Percentiles rank a stretch among this genome's conserved stretches.
phyloP scores from a whole-genome alignment of 30 jellyfish, hydroid and myxozoan genomes.

The Aurelia coerulea region DNA sequence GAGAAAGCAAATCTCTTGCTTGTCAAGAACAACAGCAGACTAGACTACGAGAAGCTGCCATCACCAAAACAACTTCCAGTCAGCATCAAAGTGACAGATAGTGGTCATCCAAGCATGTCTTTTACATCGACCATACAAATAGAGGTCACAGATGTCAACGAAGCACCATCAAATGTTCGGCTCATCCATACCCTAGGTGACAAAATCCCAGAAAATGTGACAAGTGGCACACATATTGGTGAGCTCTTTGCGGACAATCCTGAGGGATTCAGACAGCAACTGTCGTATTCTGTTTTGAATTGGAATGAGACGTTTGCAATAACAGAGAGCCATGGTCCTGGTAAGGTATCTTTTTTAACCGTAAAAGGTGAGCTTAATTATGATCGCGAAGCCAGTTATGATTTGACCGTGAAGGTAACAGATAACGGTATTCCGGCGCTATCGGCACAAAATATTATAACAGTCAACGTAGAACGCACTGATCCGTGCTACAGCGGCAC shows the following conservation, averaged over 20 bases:
- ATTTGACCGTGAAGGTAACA: conserved; percentile 49
- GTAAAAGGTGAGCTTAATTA: conserved; percentile 57
- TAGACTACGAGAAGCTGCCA: conserved; percentile 81
- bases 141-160: conserved; percentile 81
- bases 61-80: conserved; percentile 34
- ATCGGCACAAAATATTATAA: conserved; percentile 52
- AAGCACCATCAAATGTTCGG: conserved; percentile 78
- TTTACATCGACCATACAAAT: conserved; percentile 48
- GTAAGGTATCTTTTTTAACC: conserved; percentile 55
- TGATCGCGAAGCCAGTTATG: conserved; percentile 14
- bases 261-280: conserved; percentile 66
- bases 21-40: conserved; percentile 48
- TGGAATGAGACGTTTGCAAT: conserved; percentile 55
- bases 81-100: conserved; percentile 66
- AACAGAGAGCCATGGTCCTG: conserved; percentile 65
- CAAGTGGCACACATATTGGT: conserved; percentile 65
- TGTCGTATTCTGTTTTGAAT: conserved; percentile 43
- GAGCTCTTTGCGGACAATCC: conserved; percentile 85
- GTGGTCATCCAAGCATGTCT: conserved; percentile 62
- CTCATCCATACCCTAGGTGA: conserved; percentile 26
- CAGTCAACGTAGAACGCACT: conserved; percentile 34
- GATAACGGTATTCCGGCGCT: conserved; percentile 91
- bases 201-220: conserved; percentile 62
- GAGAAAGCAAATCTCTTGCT: conserved; percentile 34
- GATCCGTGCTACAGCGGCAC: conserved; percentile 79